These are phyloP conservation scores for Emydocephalus ijimae DNA, from an alignment of 2,113 vertebrate species.

Conservation along the genomic window DNA sequence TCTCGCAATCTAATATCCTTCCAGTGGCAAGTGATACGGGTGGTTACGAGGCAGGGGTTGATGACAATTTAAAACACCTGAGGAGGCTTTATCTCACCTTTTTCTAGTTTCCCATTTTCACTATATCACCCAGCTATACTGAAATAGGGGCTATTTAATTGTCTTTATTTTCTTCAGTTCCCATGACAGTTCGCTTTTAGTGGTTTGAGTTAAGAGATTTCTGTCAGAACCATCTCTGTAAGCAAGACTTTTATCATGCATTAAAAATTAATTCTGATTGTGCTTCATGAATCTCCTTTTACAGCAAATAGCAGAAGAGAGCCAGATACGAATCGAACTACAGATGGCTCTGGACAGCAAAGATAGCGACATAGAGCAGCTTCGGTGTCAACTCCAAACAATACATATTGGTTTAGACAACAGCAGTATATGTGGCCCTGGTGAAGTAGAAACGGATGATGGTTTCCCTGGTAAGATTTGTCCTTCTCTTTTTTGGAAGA, in stretches of 20 bases:
- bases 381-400: constrained; percentile 86
- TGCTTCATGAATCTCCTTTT: constrained; percentile 19
- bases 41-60: neutral
- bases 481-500: constrained; percentile 17
- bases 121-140: neutral
- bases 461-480: constrained; percentile 79
- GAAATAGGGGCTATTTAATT: neutral
- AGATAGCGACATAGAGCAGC: constrained; percentile 98
- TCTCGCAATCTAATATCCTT: neutral
- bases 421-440: constrained; percentile 87
- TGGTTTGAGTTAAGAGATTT: neutral
- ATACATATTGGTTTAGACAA: constrained; percentile 89
- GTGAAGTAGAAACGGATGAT: constrained; percentile 88
- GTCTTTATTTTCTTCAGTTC: neutral
- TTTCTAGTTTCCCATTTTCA: neutral
- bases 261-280: neutral
- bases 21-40: neutral
- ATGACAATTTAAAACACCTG: neutral
- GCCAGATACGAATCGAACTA: constrained; percentile 90
- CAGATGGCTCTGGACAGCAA: constrained; percentile 99
- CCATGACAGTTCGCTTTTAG: neutral
- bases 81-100: neutral
- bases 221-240: neutral
- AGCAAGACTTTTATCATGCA: neutral
- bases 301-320: constrained; percentile 95